Evolutionary conservation across 2,113 vertebrate species (phyloP), one percentile per base, ranked within the genome.

Genomic region (Marmota monax): DNA sequence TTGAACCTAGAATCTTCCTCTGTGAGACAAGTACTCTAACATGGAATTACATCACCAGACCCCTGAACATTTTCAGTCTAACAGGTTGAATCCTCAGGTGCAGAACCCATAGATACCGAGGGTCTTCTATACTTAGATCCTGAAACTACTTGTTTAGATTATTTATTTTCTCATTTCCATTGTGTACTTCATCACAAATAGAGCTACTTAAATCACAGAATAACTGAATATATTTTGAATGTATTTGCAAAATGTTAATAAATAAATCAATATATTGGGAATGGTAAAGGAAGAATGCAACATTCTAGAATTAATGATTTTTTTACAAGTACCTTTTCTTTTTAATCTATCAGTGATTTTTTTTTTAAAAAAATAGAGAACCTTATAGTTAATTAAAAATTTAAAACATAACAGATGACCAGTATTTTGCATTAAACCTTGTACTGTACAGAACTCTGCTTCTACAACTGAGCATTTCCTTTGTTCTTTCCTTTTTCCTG

Each of bases 201-300:
- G 18, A 69, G 37, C 22, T 42, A 79, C 80, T 94, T 73, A 77
- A 92, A 90, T 73, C 45, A 79, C 13, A 10, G 25, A 84, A 78
- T 39, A 92, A 92, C 25, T 51, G 48, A 77, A 90, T 51, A 5
- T 22, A 76, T 42, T 82, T 90, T 90, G n/a, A 84, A 79, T 58
- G 56, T 83, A 73, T n/a, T 92, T 42, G 14, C 22, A 82, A 85
- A 92, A 23, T 86, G 25, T 63, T 92, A 73, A 92, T 77, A 88
- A 74, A 90, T 86, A 9, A 74, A 61, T 77, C 4, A 4, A 73
- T 84, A 79, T 25, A 0, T 45, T 90, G 9, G 18, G 2, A 72
- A 94, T 53, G 32, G 5, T 80, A 65, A 92, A 6, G 34, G n/a
- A 92, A 67, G 14, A 48, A 45, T 77, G 9, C 8, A 65, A 39